These are phyloP conservation scores for Tuta absoluta DNA, from an alignment of 2,888 invertebrate genomes.

Conservation along the genomic window DNA sequence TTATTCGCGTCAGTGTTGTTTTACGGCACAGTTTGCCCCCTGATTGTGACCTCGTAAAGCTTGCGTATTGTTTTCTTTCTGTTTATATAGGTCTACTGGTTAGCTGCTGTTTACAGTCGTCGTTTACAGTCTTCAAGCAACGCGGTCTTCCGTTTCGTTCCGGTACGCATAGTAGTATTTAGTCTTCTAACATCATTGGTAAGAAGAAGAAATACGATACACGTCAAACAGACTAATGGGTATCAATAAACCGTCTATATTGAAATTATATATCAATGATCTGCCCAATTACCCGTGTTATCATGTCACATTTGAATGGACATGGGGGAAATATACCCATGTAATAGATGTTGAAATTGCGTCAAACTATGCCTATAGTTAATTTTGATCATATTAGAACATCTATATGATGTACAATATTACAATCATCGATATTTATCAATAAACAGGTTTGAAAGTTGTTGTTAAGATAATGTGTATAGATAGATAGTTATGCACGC, in stretches of 20 bases:
- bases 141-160: too few species aligned
- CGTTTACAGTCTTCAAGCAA: not conserved
- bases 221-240: constrained; percentile 6
- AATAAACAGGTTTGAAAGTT: too few species aligned
- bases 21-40: constrained; percentile 73
- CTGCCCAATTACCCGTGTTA: constrained; percentile 47
- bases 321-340: constrained; percentile 36
- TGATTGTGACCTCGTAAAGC: constrained; percentile 60
- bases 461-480: too few species aligned
- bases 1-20: constrained; percentile 72
- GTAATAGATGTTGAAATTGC: constrained; percentile 3
- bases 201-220: constrained; percentile 1
- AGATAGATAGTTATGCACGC: too few species aligned
- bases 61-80: constrained; percentile 14
- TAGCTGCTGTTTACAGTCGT: not conserved
- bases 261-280: constrained; percentile 37
- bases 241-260: constrained; percentile 18
- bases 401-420: too few species aligned
- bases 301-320: constrained; percentile 43
- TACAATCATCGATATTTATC: too few species aligned
- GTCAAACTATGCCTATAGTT: not conserved
- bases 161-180: too few species aligned
- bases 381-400: not conserved
- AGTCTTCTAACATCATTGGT: not conserved
- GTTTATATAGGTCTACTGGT: not conserved